Base-by-base conservation (phyloP, 2,797 vertebrate genomes). In the Crenuchus spilurus region DNA sequence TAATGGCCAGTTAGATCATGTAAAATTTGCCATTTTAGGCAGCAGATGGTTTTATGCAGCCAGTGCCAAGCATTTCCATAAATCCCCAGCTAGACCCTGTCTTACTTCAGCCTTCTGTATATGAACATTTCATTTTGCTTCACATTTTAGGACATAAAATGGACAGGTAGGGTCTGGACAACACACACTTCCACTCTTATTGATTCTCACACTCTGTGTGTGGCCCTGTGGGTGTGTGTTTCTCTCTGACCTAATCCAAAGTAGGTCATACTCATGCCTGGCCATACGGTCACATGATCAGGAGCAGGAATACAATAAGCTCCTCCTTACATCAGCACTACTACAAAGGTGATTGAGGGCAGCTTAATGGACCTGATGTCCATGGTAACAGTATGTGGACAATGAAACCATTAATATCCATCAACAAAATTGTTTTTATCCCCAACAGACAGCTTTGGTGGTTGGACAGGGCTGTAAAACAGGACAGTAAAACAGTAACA, bases 301-400 rank as follows among this genome's bases (percentile, higher is more conserved):
- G 33, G 48, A 64, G 52, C 62, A 61, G 64, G 51, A 46, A 28
- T 55, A 37, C 18, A 49, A 72, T 74, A 69, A 62, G 41, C 57
- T 46, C n/a, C 31, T n/a, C 44, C 20, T 48, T 41, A 49, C 7
- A 52, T 49, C 61, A 64, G 28, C 13, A 33, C n/a, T 67, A 55
- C 31, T 39, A 48, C 35, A 41, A 18, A 55, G 10, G 52, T 55
- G 58, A 70, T 10, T 55, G 24, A 18, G 41, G 46, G 16, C 71
- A 65, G 66, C 52, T 52, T 78, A 78, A 70, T 73, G 60, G 71
- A 49, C 65, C 18, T 31, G 64, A 46, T 69, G 74, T 48, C 76
- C 66, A 60, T 48, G 30, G 64, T 22, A 69, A 69, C 66, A 65
- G 70, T 54, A 70, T 57, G 42, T n/a, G 37, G 31, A 55, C 71